These are phyloP conservation scores for Cotesia chilonis DNA, from an alignment of 1,140 invertebrate species.

Conservation along the genomic window DNA sequence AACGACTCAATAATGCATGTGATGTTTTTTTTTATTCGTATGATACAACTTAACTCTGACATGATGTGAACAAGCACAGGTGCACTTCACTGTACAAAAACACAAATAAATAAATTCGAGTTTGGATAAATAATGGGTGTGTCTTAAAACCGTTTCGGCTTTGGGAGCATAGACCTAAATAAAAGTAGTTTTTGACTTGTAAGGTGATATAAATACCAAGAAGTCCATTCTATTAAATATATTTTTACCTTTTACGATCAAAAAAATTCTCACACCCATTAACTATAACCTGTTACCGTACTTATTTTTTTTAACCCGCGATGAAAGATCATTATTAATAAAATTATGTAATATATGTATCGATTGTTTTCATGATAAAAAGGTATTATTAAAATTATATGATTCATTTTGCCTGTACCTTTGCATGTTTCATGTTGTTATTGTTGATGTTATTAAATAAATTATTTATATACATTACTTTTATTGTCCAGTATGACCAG, in stretches of 20 bases:
- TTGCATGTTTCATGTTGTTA: no score
- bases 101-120: background rate
- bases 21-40: background rate
- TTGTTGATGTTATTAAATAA: no score
- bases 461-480: no score
- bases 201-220: constrained; percentile 19
- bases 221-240: constrained; percentile 1
- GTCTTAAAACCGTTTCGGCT: background rate
- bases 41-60: constrained; percentile 11
- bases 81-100: no score
- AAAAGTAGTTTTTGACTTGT: constrained; percentile 23
- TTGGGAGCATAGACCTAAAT: constrained; percentile 7
- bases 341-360: no score
- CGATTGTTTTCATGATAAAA: no score
- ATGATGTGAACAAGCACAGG: no score
- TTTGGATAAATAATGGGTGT: constrained; percentile 6
- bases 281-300: no score
- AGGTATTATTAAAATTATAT: no score
- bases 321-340: no score
- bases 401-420: no score
- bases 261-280: background rate
- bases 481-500: background rate
- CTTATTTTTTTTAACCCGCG: no score
- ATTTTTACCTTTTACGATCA: background rate
- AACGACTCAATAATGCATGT: constrained; percentile 1